Evolutionary conservation across 2,113 vertebrate species (phyloP).

Genomic region (Canis aureus): DNA sequence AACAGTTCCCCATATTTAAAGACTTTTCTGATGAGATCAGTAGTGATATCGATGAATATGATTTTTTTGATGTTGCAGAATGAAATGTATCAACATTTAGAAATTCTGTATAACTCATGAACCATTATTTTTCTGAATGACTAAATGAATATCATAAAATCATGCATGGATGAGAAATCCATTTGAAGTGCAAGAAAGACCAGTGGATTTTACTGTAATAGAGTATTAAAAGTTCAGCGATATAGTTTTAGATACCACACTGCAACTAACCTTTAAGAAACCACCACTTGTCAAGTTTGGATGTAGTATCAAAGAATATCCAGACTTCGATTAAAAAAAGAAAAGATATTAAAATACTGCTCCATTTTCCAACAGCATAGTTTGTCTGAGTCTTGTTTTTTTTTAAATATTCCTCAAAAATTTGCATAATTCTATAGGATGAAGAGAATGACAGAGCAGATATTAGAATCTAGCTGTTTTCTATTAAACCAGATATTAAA

Average conservation of each 20-base stretch:
- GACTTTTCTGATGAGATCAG: not conserved
- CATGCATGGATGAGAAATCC: not conserved
- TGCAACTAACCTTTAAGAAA: not conserved
- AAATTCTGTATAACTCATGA: not conserved
- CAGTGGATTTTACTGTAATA: conserved; percentile 8
- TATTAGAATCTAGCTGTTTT: not conserved
- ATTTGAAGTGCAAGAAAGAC: not conserved
- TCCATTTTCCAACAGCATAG: not conserved
- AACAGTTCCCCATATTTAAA: conserved; percentile 1
- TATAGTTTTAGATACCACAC: not conserved
- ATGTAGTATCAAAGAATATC: conserved; percentile 29
- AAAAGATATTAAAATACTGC: not conserved
- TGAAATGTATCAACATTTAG: not conserved
- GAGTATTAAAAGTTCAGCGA: not conserved
- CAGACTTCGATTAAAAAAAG: not conserved
- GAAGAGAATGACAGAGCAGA: not conserved
- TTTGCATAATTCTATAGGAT: not conserved
- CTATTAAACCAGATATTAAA: not conserved
- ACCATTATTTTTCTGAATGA: not conserved
- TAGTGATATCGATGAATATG: not conserved
- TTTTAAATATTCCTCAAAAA: not conserved
- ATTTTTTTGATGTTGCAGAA: not conserved
- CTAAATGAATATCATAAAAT: not conserved
- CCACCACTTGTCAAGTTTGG: not conserved
- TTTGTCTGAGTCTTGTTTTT: not conserved